Percentiles rank a stretch among this genome's conserved stretches.
phyloP scores from a whole-genome alignment of 1,140 invertebrate genomes.

The Leptestheria dahalacensis region DNA sequence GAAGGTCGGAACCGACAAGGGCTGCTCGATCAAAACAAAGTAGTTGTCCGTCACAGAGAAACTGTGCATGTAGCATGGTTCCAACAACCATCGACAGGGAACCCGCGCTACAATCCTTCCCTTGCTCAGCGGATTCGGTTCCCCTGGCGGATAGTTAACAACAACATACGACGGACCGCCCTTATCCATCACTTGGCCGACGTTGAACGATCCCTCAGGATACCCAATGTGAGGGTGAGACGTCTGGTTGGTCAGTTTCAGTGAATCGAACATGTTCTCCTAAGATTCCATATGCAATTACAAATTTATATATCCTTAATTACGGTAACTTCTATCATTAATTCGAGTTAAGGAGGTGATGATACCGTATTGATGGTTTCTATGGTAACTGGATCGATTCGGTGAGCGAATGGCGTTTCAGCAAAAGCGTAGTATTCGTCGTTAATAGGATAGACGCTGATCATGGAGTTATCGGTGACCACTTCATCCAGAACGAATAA shows the following conservation, averaged over 20 bases:
- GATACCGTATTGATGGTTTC: slow-evolving; percentile 39
- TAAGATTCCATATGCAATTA: slow-evolving; percentile 21
- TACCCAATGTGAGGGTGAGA: slow-evolving; percentile 67
- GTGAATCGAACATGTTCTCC: slow-evolving; percentile 49
- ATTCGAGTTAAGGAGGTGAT: slow-evolving; percentile 11
- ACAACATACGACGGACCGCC: slow-evolving; percentile 51
- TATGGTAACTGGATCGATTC: slow-evolving; percentile 51
- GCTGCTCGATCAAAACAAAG: slow-evolving; percentile 70
- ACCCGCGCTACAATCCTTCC: slow-evolving; percentile 50
- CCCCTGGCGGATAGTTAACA: slow-evolving; percentile 40
- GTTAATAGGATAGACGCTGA: slow-evolving; percentile 72
- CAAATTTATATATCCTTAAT: neutral
- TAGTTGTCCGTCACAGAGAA: slow-evolving; percentile 73
- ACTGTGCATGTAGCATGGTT: slow-evolving; percentile 76
- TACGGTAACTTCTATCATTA: neutral
- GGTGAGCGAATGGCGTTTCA: slow-evolving; percentile 62
- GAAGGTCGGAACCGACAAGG: slow-evolving; percentile 49
- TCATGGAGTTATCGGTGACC: slow-evolving; percentile 67
- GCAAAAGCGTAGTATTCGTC: slow-evolving; percentile 70
- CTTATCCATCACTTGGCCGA: slow-evolving; percentile 51
- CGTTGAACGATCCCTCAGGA: slow-evolving; percentile 61
- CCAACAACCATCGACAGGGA: slow-evolving; percentile 52
- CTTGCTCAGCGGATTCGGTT: slow-evolving; percentile 43
- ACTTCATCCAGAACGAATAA: slow-evolving; percentile 47
- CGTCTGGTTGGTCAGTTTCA: slow-evolving; percentile 64